Base-by-base conservation (phyloP, 2,113 vertebrate genomes). In the Oophaga pumilio region DNA sequence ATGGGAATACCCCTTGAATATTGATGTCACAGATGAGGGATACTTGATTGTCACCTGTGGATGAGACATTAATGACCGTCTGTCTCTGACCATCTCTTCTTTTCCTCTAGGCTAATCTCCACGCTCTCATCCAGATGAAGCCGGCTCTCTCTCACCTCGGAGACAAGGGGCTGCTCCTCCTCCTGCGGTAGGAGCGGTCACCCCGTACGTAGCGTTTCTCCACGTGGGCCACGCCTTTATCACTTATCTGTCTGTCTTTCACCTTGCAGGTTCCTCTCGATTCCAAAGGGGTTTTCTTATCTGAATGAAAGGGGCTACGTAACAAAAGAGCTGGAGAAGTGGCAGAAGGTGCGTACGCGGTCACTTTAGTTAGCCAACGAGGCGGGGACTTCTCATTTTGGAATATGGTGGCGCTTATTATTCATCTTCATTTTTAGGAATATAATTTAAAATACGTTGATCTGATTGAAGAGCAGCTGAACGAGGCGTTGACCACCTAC, bases 221-320 rank as follows among this genome's bases (percentile, higher is more conserved):
- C 6, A 22, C 5, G 20, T 20, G 22, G 20, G 8, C 18, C 50
- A 2, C 22, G 28, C 12, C 33, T 52, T 15, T 26, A 26, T 2
- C 66, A 11, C 20, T 77, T 6, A 78, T 53, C 43, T 56, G 24
- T 20, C 49, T 15, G 24, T 20, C 49, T 15, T 78, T 89, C 88
- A 83, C 90, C 85, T 91, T 94, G 59, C 87, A 99, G 98, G 91
- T 99, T 99, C 94, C 94, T 99, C 84, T 99, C 98, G 87, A 99
- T 99, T 93, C 98, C 98, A 85, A 99, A 99, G 93, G 98, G 98
- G 0, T 99, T 99, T 95, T 97, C 97, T 0, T 99, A 99, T 92
- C 94, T 99, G 89, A 99, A 99, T 88, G 98, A 99, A 92, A 96
- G 98, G 88, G 98, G 98, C 86, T 99, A 98, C 82, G 96, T 99